phyloP scores from a whole-genome alignment of 2,888 invertebrate genomes.

The Meliscaeva auricollis region DNA sequence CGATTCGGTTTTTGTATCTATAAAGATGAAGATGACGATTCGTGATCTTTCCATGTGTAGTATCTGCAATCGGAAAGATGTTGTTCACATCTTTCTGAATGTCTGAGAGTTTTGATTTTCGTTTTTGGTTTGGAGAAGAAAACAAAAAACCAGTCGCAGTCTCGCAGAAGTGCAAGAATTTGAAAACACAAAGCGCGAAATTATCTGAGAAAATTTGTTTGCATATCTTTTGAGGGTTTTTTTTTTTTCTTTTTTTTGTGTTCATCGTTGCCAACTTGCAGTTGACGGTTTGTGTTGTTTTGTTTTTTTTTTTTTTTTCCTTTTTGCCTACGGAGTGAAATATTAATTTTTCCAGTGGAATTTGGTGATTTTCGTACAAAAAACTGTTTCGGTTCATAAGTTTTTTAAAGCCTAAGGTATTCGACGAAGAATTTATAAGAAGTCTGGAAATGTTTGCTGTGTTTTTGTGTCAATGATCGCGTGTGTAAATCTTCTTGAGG shows the following conservation, averaged over 20 bases:
- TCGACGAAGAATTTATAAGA: conserved; percentile 1
- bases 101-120: conserved; percentile 35
- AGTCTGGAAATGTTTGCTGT: conserved; percentile 13
- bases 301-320: conserved; percentile 18
- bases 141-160: conserved; percentile 56
- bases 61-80: conserved; percentile 47
- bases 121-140: conserved; percentile 18
- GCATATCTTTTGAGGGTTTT: conserved; percentile 12
- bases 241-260: conserved; percentile 15
- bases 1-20: conserved; percentile 50
- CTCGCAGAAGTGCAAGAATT: conserved; percentile 57
- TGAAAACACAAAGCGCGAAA: conserved; percentile 43
- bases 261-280: conserved; percentile 48
- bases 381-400: conserved; percentile 1
- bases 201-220: conserved; percentile 20
- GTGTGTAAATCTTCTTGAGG: conserved; percentile 33
- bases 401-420: not conserved
- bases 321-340: conserved; percentile 29
- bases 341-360: conserved; percentile 24
- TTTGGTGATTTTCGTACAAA: not conserved
- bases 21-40: conserved; percentile 40
- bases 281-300: conserved; percentile 37
- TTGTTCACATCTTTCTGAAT: conserved; percentile 45
- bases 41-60: conserved; percentile 50
- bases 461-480: conserved; percentile 20